Percentiles rank a stretch among this genome's conserved stretches.
Evolutionary conservation across 2,888 invertebrate species (phyloP).

Genomic region (Diogma glabrata): DNA sequence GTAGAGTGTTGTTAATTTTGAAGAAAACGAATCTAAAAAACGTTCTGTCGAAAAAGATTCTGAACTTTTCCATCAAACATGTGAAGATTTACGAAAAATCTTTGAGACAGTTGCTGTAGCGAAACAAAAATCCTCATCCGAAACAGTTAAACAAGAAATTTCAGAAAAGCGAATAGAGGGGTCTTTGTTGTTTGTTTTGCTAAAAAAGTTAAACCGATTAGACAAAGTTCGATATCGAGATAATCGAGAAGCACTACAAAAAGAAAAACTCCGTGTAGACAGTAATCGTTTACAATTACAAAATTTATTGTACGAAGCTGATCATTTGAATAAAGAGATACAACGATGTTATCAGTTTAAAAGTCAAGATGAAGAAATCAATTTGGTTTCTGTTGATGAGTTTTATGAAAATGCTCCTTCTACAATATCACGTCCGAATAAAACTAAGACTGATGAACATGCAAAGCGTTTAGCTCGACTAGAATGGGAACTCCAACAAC

Average conservation of each 20-base stretch:
- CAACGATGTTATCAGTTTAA: constrained; percentile 89
- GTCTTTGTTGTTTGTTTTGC: constrained; percentile 62
- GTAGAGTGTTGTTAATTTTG: constrained; percentile 56
- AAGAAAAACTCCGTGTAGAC: constrained; percentile 81
- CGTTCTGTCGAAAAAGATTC: constrained; percentile 58
- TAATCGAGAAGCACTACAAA: constrained; percentile 66
- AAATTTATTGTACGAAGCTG: constrained; percentile 87
- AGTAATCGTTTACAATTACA: constrained; percentile 81
- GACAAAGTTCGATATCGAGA: constrained; percentile 80
- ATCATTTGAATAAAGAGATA: constrained; percentile 90
- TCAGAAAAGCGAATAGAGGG: constrained; percentile 58
- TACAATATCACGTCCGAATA: constrained; percentile 48
- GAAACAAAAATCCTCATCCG: constrained; percentile 42
- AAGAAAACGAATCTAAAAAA: constrained; percentile 59
- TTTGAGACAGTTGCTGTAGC: constrained; percentile 61
- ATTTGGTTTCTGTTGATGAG: constrained; percentile 70
- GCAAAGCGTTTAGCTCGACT: constrained; percentile 72
- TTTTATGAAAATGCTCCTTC: constrained; percentile 71
- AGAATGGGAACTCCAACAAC: constrained; percentile 83
- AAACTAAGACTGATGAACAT: constrained; percentile 61
- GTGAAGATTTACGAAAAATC: constrained; percentile 54
- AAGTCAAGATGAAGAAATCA: constrained; percentile 88
- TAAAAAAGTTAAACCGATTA: constrained; percentile 82
- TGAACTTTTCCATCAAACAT: constrained; percentile 51
- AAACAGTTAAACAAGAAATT: constrained; percentile 40